phyloP scores from a whole-genome alignment of 2,113 vertebrate genomes.

The Sapajus apella region DNA sequence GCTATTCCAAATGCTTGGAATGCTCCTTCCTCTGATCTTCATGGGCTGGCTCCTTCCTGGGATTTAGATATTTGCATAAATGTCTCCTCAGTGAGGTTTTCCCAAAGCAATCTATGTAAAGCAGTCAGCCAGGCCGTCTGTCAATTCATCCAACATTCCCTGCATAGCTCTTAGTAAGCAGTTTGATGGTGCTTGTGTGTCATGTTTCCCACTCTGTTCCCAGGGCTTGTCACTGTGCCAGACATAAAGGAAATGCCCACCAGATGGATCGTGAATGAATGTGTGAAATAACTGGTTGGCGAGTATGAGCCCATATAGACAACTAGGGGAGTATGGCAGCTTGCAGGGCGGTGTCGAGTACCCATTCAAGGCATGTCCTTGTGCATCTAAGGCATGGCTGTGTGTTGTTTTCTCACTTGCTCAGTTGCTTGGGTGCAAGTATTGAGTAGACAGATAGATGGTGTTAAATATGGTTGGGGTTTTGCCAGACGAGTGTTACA shows the following conservation, averaged over 20 bases:
- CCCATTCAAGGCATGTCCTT: background rate
- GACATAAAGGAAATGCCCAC: constrained; percentile 13
- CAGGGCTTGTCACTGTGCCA: background rate
- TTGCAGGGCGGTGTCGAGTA: background rate
- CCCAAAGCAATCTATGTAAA: background rate
- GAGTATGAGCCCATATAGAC: background rate
- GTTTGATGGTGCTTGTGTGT: background rate
- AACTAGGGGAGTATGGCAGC: background rate
- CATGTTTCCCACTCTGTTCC: background rate
- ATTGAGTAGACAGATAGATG: background rate
- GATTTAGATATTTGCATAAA: background rate
- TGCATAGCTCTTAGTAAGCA: background rate
- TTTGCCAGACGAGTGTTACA: background rate
- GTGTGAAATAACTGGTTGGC: background rate
- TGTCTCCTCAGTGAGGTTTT: background rate
- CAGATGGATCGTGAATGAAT: background rate
- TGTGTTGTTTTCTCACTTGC: background rate
- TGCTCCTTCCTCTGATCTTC: background rate
- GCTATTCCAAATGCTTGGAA: background rate
- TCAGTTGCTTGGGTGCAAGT: background rate
- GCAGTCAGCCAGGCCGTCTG: background rate
- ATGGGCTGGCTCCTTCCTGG: background rate
- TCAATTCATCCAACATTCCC: background rate
- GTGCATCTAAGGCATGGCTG: background rate
- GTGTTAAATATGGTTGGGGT: background rate